Percentiles rank a stretch among this genome's conserved stretches.
Evolutionary conservation across 2,113 vertebrate species (phyloP).

Genomic region (Percina caprodes): DNA sequence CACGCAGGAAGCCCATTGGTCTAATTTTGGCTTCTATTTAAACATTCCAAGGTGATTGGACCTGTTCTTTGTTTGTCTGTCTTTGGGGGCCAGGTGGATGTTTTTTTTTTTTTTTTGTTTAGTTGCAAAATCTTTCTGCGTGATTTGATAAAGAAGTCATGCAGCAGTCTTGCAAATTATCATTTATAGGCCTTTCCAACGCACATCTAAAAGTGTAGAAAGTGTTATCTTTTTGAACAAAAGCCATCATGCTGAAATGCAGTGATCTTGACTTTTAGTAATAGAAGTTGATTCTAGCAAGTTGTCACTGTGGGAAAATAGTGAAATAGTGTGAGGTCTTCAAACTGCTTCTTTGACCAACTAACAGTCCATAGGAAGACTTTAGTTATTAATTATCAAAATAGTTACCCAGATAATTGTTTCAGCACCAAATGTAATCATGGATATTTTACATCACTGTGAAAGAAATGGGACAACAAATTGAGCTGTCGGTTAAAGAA

Average conservation of each 20-base stretch:
- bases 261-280: neutral
- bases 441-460: neutral
- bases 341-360: neutral
- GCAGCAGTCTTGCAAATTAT: too few relatives aligned
- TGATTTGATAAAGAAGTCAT: neutral
- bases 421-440: neutral
- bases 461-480: neutral
- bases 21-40: constrained; percentile 72
- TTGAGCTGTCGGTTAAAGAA: neutral
- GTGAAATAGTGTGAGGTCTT: neutral
- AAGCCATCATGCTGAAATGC: neutral
- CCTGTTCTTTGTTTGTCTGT: constrained; percentile 21
- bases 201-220: too few relatives aligned
- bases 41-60: constrained; percentile 55
- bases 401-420: neutral
- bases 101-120: constrained; percentile 16
- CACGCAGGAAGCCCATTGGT: constrained; percentile 69
- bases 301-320: neutral
- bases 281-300: neutral
- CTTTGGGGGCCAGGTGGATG: neutral
- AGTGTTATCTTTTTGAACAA: neutral
- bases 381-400: neutral
- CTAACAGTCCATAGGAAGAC: neutral
- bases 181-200: too few relatives aligned
- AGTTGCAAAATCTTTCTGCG: neutral